A percentile compares a stretch with the other conserved stretches of the same genome.
phyloP scores from a whole-genome alignment of 2,888 invertebrate genomes.

The Limnephilus rhombicus region DNA sequence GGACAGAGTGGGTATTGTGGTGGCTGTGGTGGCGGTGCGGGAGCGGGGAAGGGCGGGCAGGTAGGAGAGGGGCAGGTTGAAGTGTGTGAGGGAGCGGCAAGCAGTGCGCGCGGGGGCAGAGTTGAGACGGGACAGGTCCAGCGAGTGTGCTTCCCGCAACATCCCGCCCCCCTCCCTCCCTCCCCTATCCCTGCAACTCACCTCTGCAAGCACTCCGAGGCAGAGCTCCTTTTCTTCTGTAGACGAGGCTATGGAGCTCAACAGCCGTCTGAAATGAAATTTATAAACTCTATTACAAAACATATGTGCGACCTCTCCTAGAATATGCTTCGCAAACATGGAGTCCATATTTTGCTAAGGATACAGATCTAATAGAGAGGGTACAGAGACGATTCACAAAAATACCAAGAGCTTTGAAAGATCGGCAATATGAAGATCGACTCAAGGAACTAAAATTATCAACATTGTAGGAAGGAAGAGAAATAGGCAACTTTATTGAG shows the following conservation, averaged over 20 bases:
- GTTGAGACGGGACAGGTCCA: constrained; percentile 69
- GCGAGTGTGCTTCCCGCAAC: constrained; percentile 71
- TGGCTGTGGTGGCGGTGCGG: constrained; percentile 67
- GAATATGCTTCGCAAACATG: too few relatives aligned
- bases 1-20: constrained; percentile 70
- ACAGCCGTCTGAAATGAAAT: constrained; percentile 73
- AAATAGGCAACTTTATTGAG: too few relatives aligned
- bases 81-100: constrained; percentile 68
- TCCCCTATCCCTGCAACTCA: constrained; percentile 63
- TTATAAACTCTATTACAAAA: neutral
- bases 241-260: constrained; percentile 83
- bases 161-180: constrained; percentile 66
- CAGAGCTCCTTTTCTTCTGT: constrained; percentile 74
- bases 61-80: constrained; percentile 44
- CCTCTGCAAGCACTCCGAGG: constrained; percentile 65
- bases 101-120: constrained; percentile 69
- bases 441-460: too few relatives aligned
- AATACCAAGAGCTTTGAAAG: too few relatives aligned
- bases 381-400: too few relatives aligned
- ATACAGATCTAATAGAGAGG: too few relatives aligned
- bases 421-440: too few relatives aligned
- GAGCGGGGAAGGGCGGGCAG: constrained; percentile 67
- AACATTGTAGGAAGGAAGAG: too few relatives aligned
- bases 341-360: too few relatives aligned
- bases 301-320: too few relatives aligned